These are phyloP conservation scores for Tinamus major DNA, from an alignment of 2,797 vertebrate species.

Conservation along the genomic window DNA sequence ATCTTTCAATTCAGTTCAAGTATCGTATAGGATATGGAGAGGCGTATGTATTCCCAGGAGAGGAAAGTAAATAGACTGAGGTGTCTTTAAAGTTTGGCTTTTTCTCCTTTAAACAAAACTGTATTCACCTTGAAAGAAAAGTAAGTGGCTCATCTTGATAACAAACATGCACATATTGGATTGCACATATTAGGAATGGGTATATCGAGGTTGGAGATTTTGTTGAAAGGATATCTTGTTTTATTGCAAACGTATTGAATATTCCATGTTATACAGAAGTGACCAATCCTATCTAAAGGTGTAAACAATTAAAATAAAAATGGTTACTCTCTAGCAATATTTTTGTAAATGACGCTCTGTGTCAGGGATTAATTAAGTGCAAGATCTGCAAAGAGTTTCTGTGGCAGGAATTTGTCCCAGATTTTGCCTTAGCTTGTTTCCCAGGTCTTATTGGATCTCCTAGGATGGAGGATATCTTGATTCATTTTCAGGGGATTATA, in stretches of 20 bases:
- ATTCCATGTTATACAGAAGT: neutral
- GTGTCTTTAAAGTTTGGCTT: neutral
- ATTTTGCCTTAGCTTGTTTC: neutral
- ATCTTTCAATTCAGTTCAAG: neutral
- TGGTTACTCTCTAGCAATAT: neutral
- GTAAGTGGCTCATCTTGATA: neutral
- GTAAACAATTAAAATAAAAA: neutral
- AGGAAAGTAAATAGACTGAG: neutral
- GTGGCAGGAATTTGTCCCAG: neutral
- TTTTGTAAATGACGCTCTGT: neutral
- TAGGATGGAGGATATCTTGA: neutral
- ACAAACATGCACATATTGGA: neutral
- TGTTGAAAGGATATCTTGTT: conserved; percentile 11
- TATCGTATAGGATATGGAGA: neutral
- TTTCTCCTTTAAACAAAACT: neutral
- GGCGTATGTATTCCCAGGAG: neutral
- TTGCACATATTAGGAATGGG: neutral
- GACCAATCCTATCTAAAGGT: neutral
- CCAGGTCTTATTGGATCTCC: neutral
- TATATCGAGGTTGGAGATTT: neutral
- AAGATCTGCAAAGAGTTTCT: neutral
- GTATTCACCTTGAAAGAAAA: neutral
- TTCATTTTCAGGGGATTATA: neutral
- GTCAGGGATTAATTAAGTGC: neutral
- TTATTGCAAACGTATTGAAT: neutral